These are phyloP conservation scores for Fabriciana adippe DNA, from an alignment of 2,888 invertebrate genomes.

Conservation along the genomic window DNA sequence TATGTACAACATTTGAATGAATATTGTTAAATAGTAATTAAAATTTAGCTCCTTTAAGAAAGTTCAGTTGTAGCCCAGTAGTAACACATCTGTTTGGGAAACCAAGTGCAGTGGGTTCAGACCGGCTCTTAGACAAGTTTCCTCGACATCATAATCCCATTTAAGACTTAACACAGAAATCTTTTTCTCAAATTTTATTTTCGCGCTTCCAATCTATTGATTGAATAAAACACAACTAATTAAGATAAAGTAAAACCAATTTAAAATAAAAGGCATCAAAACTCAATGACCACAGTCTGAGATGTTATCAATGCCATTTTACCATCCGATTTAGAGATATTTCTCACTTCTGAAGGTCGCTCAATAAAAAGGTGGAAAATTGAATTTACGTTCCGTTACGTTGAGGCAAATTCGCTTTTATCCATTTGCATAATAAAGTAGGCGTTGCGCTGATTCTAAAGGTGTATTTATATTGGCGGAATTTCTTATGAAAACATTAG, in stretches of 20 bases:
- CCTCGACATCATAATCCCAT: no score
- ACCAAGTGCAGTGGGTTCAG: no score
- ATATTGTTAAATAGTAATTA: no score
- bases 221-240: slow-evolving; percentile 3
- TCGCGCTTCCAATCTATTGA: no score
- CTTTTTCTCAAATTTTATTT: no score
- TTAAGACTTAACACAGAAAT: no score
- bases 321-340: slow-evolving; percentile 56
- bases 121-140: no score
- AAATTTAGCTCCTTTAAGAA: no score
- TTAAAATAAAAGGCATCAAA: slow-evolving; percentile 16
- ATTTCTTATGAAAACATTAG: neutral
- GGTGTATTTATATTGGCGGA: slow-evolving; percentile 23
- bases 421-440: slow-evolving; percentile 43
- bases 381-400: slow-evolving; percentile 50
- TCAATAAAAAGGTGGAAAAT: slow-evolving; percentile 52
- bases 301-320: slow-evolving; percentile 46
- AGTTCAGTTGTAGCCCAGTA: no score
- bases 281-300: slow-evolving; percentile 23
- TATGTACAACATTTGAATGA: no score
- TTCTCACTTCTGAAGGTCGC: slow-evolving; percentile 50
- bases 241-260: slow-evolving; percentile 4
- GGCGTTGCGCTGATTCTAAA: slow-evolving; percentile 36
- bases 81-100: no score
- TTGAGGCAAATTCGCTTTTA: slow-evolving; percentile 41